Evolutionary conservation across 1,140 invertebrate species (phyloP), one percentile per base, ranked within the genome.

Genomic region (Panagrolaimus sp.): DNA sequence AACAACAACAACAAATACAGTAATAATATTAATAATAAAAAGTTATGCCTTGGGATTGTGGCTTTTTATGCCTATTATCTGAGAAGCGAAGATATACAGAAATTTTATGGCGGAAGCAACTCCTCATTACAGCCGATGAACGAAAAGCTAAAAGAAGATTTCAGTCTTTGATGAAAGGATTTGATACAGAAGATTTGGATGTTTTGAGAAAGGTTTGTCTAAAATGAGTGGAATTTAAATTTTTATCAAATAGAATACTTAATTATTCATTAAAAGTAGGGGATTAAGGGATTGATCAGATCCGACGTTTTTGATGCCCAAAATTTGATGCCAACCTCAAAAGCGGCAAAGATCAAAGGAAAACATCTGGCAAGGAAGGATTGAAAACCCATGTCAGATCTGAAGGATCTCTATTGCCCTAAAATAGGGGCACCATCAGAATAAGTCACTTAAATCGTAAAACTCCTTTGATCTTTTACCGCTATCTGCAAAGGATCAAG

Each of bases 181-280:
- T 82, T 63, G 80, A 82, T 69, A 70, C 81, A 8, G 80, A 82
- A 68, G 80, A 82, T 62, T 70, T 82, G 32, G 81, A 83, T 43
- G 82, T 83, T 15, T 68, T 82, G 43, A 47, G 76, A 68, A 78
- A 73, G 71, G 78, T 83, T 32, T 46, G 73, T 48, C 65, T 67
- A 38, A 7, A 45, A 6, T 1, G 17, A 24, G 24, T 10, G 44
- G 48, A 1, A 21, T 52, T 64, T n/a, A 38, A 38, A 32, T 32
- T 64, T 14, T 32, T n/a, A 63, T 9, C 2, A n/a, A 43, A 28
- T 5, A 63, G 38, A 2, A n/a, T n/a, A n/a, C n/a, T n/a, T n/a
- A n/a, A n/a, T n/a, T n/a, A n/a, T n/a, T n/a, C 32, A 38, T 38
- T 38, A 38, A 38, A 38, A 38, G n/a, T n/a, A n/a, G n/a, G n/a